Percentiles rank a stretch among this genome's conserved stretches.
These are phyloP conservation scores for Cossypha caffra DNA, from an alignment of 2,797 vertebrate genomes.

Conservation along the genomic window DNA sequence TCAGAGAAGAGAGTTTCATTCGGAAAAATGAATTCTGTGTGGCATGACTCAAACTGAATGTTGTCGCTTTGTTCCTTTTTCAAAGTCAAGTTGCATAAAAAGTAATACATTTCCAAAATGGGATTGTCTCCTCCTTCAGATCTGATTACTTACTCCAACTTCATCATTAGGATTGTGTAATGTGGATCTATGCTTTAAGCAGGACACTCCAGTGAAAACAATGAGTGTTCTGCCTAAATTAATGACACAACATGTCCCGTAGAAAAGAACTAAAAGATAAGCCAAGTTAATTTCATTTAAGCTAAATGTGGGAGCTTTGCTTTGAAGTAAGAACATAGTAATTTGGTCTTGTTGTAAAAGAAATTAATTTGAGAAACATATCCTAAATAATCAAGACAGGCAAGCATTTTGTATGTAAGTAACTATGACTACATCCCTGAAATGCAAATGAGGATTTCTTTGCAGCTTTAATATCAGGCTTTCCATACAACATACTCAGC, in stretches of 20 bases:
- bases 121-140: background rate
- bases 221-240: conserved; percentile 26
- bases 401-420: background rate
- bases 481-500: background rate
- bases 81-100: background rate
- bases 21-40: background rate
- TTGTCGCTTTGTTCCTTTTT: background rate
- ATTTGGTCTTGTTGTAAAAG: background rate
- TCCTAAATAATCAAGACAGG: background rate
- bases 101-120: background rate
- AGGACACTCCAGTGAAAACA: background rate
- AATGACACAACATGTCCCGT: background rate
- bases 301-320: conserved; percentile 19
- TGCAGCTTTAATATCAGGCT: background rate
- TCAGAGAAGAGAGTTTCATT: background rate
- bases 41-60: background rate
- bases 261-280: conserved; percentile 31
- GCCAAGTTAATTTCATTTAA: background rate
- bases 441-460: background rate
- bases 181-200: background rate
- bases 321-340: conserved; percentile 3
- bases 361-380: background rate
- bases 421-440: background rate
- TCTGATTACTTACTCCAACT: background rate
- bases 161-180: background rate